Conservation (phyloP, 2,888 invertebrate genomes). For the Napeogenes inachia region DNA sequence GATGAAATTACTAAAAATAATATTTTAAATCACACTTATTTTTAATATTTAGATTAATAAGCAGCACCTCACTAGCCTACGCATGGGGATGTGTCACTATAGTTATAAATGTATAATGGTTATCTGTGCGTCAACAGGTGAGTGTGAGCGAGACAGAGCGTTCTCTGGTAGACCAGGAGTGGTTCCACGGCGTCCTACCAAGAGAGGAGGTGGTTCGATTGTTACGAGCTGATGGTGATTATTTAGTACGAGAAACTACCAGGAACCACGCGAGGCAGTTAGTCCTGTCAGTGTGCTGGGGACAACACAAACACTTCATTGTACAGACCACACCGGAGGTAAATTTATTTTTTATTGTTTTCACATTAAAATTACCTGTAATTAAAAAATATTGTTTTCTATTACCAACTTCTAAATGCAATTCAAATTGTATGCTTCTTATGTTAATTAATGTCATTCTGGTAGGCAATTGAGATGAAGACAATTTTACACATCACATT, state of each 20-base stretch:
- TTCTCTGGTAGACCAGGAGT: slow-evolving; percentile 92
- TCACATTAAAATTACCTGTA: too few species aligned
- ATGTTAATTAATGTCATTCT: too few species aligned
- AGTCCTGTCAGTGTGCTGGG: slow-evolving; percentile 96
- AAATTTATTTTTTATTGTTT: slow-evolving; percentile 33
- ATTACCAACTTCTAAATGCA: too few species aligned
- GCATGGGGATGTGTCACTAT: slow-evolving; percentile 21
- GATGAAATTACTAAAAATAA: too few species aligned
- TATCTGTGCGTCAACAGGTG: slow-evolving; percentile 44
- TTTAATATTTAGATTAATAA: slow-evolving; percentile 10
- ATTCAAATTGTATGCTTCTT: too few species aligned
- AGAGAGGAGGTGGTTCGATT: slow-evolving; percentile 96
- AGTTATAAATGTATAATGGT: slow-evolving; percentile 19
- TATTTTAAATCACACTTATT: too few species aligned
- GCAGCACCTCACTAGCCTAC: slow-evolving; percentile 18
- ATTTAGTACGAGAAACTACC: slow-evolving; percentile 94
- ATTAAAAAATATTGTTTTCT: too few species aligned
- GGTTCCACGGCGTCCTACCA: slow-evolving; percentile 98
- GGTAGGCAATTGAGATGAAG: too few species aligned
- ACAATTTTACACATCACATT: too few species aligned
- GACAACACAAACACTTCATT: slow-evolving; percentile 97
- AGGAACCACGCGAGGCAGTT: slow-evolving; percentile 94
- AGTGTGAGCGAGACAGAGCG: slow-evolving; percentile 77
- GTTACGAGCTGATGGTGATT: slow-evolving; percentile 94
- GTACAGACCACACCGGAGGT: slow-evolving; percentile 96